Conservation (phyloP, 2,888 invertebrate species). For the Habrosyne pyritoides region DNA sequence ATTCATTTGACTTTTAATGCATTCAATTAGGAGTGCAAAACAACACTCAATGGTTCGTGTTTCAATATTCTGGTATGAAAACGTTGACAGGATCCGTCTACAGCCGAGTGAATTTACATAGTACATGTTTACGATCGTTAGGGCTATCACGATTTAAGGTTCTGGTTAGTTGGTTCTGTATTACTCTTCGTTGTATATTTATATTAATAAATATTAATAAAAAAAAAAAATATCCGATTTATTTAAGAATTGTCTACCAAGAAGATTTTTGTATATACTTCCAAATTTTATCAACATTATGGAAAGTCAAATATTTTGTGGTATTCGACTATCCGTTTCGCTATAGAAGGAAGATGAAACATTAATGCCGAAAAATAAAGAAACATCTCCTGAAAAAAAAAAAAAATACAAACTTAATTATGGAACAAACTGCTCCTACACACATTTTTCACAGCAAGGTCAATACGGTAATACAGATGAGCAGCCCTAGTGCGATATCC, state of each 20-base stretch:
- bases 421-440: no score
- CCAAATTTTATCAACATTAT: no score
- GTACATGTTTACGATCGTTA: constrained; percentile 48
- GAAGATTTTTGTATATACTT: no score
- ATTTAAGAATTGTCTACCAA: no score
- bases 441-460: constrained; percentile 1
- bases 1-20: constrained; percentile 14
- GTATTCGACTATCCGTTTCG: no score
- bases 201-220: not conserved
- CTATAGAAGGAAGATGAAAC: no score
- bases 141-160: constrained; percentile 48
- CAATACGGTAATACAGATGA: constrained; percentile 12
- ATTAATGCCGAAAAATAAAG: no score
- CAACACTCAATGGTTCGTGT: constrained; percentile 31
- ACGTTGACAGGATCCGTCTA: constrained; percentile 59
- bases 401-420: no score
- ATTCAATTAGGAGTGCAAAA: constrained; percentile 27
- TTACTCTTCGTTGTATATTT: not conserved
- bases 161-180: not conserved
- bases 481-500: constrained; percentile 48
- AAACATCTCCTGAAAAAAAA: no score
- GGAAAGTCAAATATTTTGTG: no score
- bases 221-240: not conserved
- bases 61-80: constrained; percentile 57
- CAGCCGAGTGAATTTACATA: constrained; percentile 55